These are phyloP conservation scores for Drosophila mettleri DNA, from an alignment of 2,888 invertebrate genomes.

Conservation along the genomic window DNA sequence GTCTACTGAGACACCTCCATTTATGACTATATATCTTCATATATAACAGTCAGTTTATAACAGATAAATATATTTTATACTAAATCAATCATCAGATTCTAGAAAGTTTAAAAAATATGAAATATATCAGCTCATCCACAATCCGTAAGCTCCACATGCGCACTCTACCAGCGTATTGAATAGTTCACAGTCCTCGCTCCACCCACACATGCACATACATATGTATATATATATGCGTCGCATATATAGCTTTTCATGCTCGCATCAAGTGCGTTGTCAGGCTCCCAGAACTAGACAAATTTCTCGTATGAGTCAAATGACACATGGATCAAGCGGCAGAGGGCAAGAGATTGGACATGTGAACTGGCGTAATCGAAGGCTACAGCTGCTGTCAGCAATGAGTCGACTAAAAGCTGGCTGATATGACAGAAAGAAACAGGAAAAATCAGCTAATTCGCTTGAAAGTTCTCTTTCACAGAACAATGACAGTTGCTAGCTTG, in stretches of 20 bases:
- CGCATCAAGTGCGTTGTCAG: constrained; percentile 59
- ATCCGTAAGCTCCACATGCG: background rate
- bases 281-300: constrained; percentile 1
- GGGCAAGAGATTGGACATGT: background rate
- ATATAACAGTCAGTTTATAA: constrained; percentile 1
- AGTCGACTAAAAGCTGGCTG: constrained; percentile 19
- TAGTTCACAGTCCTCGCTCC: background rate
- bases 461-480: background rate
- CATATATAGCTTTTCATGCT: background rate
- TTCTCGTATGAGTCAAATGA: constrained; percentile 10
- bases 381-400: constrained; percentile 38
- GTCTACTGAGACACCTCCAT: background rate
- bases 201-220: background rate
- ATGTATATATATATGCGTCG: background rate
- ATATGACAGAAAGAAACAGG: constrained; percentile 23
- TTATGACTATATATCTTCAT: no score
- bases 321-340: background rate
- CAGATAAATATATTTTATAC: background rate
- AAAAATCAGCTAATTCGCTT: constrained; percentile 21
- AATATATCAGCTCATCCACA: no score
- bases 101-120: no score
- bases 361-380: constrained; percentile 35
- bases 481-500: background rate
- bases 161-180: background rate
- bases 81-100: no score